Evolutionary conservation across 2,888 invertebrate species (phyloP).

Genomic region (Unio pictorum): DNA sequence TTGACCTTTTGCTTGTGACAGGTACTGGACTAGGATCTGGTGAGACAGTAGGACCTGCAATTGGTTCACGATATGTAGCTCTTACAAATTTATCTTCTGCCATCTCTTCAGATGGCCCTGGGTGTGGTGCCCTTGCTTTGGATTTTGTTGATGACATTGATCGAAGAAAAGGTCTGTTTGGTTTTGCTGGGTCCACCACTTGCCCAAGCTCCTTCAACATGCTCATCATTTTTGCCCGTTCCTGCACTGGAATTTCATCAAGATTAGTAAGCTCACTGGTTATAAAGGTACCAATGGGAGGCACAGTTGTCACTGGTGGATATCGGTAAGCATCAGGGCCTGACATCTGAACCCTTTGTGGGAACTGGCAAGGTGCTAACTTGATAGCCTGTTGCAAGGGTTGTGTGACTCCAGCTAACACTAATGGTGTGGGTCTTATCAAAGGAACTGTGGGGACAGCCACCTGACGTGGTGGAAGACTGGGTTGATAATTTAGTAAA

Average conservation of each 20-base stretch:
- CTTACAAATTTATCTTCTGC: slow-evolving; percentile 57
- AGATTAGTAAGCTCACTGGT: slow-evolving; percentile 40
- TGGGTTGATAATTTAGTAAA: slow-evolving; percentile 15
- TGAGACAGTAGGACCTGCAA: slow-evolving; percentile 34
- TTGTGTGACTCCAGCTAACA: slow-evolving; percentile 41
- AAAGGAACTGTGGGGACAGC: slow-evolving; percentile 45
- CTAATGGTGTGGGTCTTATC: slow-evolving; percentile 47
- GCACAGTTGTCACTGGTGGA: slow-evolving; percentile 8
- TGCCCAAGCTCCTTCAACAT: slow-evolving; percentile 54
- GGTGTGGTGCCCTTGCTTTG: slow-evolving; percentile 1
- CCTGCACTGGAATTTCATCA: slow-evolving; percentile 45
- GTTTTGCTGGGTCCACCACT: slow-evolving; percentile 39
- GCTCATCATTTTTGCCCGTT: slow-evolving; percentile 41
- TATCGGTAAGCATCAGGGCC: slow-evolving; percentile 8
- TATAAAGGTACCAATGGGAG: slow-evolving; percentile 4
- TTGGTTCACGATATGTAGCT: slow-evolving; percentile 60
- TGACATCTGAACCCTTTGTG: slow-evolving; percentile 9
- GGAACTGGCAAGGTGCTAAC: slow-evolving; percentile 38
- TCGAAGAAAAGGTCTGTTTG: slow-evolving; percentile 23
- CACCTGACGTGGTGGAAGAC: slow-evolving; percentile 37
- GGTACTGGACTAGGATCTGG: slow-evolving; percentile 36
- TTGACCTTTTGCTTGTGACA: slow-evolving; percentile 6
- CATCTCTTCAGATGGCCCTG: slow-evolving; percentile 7
- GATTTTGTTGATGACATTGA: not conserved
- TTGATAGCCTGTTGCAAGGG: slow-evolving; percentile 36